Base-by-base conservation (phyloP, 2,888 invertebrate genomes). In the Harpalus rufipes region DNA sequence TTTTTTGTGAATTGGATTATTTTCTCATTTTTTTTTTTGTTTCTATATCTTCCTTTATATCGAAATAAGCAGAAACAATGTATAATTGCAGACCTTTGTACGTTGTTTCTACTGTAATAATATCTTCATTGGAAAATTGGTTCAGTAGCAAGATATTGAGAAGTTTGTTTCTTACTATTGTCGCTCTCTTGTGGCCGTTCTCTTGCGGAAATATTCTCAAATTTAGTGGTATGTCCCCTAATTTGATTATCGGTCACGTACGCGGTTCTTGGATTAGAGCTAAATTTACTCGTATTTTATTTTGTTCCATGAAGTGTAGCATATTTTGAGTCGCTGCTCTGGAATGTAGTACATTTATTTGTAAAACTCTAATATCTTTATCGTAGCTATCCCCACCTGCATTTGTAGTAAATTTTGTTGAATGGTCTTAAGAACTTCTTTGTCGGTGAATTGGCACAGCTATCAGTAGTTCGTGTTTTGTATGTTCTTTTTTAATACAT, bases 321-420 rank as follows among this genome's bases (percentile, higher is more conserved):
- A 25, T 51, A 51, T 51, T 12, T 51, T 51, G 51, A 51, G n/a
- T 51, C 51, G 51, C 51, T 51, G 51, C 51, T 51, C 51, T 51
- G 51, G 51, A 51, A 51, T 51, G 51, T 51, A 3, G 10, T 2
- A 51, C 51, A 51, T n/a, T 51, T 12, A 51, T 51, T 51, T 51
- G 51, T n/a, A 51, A n/a, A 51, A 51, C 51, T 51, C 51, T 25
- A 25, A 25, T 25, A 25, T 25, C 25, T 25, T 25, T 25, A 25
- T 25, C 3, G 25, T 25, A 25, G 51, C 51, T 51, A 5, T 51
- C n/a, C 51, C 51, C 5, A 51, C 51, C 10, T 51, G n/a, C 5
- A 51, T n/a, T 51, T 51, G 51, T 51, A 51, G 1, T 51, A 2
- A 25, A 1, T 25, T 3, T 25, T 25, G 25, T 2, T 51, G 5